Conservation (phyloP, 1,140 invertebrate genomes). For the Chrysopa pallens region DNA sequence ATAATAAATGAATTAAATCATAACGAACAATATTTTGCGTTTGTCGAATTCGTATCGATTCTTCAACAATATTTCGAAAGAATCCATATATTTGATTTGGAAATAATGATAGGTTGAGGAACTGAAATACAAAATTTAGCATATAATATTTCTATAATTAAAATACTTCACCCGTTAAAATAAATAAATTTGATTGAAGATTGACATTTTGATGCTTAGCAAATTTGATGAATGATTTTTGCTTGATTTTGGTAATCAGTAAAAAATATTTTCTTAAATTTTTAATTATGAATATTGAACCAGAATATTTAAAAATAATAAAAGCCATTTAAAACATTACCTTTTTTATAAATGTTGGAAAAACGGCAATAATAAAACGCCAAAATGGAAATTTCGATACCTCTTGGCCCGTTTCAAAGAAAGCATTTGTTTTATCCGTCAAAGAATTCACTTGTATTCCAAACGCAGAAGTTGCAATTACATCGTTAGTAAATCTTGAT, state of each 20-base stretch:
- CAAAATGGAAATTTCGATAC: neutral
- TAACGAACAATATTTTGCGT: constrained; percentile 23
- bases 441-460: constrained; percentile 26
- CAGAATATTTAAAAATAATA: too few relatives aligned
- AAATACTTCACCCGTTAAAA: too few relatives aligned
- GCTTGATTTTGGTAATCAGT: too few relatives aligned
- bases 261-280: too few relatives aligned
- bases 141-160: too few relatives aligned
- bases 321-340: too few relatives aligned
- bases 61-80: constrained; percentile 20
- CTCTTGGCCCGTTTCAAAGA: constrained; percentile 4
- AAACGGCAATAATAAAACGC: constrained; percentile 10
- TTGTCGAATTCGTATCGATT: constrained; percentile 23
- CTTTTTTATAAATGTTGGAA: constrained; percentile 23
- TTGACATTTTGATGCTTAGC: too few relatives aligned
- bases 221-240: too few relatives aligned
- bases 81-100: constrained; percentile 15
- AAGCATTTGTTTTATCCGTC: constrained; percentile 7
- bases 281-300: too few relatives aligned
- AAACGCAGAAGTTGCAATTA: constrained; percentile 30
- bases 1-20: constrained; percentile 32
- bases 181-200: too few relatives aligned
- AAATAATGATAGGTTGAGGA: neutral
- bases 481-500: constrained; percentile 31
- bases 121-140: too few relatives aligned